Conservation (phyloP, 2,797 vertebrate genomes). For the Hemibagrus guttatus region DNA sequence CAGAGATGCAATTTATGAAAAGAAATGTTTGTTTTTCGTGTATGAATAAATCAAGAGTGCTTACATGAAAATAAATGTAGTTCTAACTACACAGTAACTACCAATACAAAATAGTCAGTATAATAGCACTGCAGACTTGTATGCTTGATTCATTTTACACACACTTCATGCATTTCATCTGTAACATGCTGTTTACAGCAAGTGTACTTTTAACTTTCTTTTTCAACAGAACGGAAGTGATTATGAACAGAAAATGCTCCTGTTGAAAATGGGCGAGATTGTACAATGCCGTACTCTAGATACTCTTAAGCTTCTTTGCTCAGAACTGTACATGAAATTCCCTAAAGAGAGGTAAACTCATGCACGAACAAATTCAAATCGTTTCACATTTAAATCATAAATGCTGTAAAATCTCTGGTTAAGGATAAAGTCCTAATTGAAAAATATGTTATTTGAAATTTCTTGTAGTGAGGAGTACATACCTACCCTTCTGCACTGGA, state of each 20-base stretch:
- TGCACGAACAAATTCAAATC: neutral
- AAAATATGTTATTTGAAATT: neutral
- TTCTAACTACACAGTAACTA: neutral
- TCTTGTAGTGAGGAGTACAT: slow-evolving; percentile 56
- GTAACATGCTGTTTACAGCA: neutral
- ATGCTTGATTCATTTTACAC: neutral
- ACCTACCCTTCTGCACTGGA: slow-evolving; percentile 63
- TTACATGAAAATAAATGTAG: neutral
- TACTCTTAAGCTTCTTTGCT: slow-evolving; percentile 39
- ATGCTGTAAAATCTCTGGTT: neutral
- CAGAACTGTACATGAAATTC: neutral
- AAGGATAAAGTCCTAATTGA: neutral
- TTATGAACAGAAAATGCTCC: slow-evolving; percentile 19
- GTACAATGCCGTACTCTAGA: slow-evolving; percentile 29
- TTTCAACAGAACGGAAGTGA: slow-evolving; percentile 59
- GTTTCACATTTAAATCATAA: neutral
- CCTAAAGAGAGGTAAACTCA: slow-evolving; percentile 54
- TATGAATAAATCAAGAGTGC: neutral
- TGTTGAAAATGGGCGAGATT: slow-evolving; percentile 59
- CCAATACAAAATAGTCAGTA: neutral
- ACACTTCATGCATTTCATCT: neutral
- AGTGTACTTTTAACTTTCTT: neutral
- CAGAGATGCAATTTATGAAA: neutral
- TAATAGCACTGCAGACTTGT: neutral
- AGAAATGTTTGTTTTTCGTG: neutral